Evolutionary conservation across 2,888 invertebrate genomes (phyloP).

Genomic region (Cataglyphis albicans): DNA sequence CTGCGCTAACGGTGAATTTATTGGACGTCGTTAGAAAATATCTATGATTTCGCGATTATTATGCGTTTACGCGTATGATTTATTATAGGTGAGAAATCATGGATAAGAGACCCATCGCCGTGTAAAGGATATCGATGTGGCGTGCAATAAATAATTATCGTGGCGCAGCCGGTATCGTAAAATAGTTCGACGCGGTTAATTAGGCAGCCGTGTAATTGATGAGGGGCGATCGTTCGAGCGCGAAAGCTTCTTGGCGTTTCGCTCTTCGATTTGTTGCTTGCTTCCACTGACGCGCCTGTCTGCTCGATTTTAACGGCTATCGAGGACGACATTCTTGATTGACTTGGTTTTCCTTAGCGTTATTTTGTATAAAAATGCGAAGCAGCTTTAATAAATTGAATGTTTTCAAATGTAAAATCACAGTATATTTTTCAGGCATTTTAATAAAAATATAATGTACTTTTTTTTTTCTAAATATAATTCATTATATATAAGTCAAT

Average conservation of each 20-base stretch:
- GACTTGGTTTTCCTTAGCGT: constrained; percentile 11
- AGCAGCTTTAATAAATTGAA: not conserved
- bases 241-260: constrained; percentile 42
- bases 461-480: not conserved
- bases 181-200: constrained; percentile 62
- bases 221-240: constrained; percentile 52
- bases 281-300: constrained; percentile 30
- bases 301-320: constrained; percentile 43
- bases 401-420: not conserved
- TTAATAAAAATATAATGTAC: not conserved
- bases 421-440: not conserved
- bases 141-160: constrained; percentile 53
- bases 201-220: constrained; percentile 63
- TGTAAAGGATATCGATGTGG: constrained; percentile 46
- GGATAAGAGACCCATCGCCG: constrained; percentile 41
- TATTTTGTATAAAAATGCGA: not conserved
- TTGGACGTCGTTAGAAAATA: constrained; percentile 21
- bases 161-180: constrained; percentile 55
- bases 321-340: constrained; percentile 26
- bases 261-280: constrained; percentile 47
- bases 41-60: constrained; percentile 54
- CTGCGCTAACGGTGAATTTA: constrained; percentile 28
- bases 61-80: constrained; percentile 41
- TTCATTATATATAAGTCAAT: not conserved
- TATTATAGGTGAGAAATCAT: constrained; percentile 48